These are phyloP conservation scores for Rattus norvegicus DNA, from an alignment of 2,113 vertebrate species.

Conservation along the genomic window DNA sequence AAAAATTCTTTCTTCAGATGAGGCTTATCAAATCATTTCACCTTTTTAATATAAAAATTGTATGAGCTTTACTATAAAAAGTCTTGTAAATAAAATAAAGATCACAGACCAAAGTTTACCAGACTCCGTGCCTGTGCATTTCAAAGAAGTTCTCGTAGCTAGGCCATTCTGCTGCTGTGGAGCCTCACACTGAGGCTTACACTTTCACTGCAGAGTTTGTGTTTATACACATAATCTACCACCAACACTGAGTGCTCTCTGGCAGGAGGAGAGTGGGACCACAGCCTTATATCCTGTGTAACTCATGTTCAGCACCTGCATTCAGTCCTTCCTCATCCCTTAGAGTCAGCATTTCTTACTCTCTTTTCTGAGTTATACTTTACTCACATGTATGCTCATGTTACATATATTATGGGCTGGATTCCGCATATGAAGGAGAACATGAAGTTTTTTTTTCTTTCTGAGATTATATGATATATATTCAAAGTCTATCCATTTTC, in stretches of 20 bases:
- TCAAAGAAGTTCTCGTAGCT: background rate
- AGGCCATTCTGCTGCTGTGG: background rate
- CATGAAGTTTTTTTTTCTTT: background rate
- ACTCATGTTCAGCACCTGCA: background rate
- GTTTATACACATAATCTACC: background rate
- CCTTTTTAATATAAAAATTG: background rate
- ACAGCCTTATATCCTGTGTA: background rate
- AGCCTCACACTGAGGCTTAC: background rate
- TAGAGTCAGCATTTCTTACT: background rate
- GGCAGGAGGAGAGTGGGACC: background rate
- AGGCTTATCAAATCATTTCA: background rate
- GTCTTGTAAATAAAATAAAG: background rate
- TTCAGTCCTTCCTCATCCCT: background rate
- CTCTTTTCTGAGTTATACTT: background rate
- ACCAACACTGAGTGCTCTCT: background rate
- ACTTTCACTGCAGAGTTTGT: background rate
- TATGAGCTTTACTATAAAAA: background rate
- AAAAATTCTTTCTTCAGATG: conserved; percentile 4
- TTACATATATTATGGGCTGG: background rate
- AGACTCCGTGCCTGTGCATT: background rate
- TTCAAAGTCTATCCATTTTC: background rate
- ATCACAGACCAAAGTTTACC: background rate
- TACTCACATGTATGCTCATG: background rate
- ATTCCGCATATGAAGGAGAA: background rate
- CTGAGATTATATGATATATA: background rate